These are phyloP conservation scores for Adineta ricciae DNA, from an alignment of 2,888 invertebrate genomes.

Conservation along the genomic window DNA sequence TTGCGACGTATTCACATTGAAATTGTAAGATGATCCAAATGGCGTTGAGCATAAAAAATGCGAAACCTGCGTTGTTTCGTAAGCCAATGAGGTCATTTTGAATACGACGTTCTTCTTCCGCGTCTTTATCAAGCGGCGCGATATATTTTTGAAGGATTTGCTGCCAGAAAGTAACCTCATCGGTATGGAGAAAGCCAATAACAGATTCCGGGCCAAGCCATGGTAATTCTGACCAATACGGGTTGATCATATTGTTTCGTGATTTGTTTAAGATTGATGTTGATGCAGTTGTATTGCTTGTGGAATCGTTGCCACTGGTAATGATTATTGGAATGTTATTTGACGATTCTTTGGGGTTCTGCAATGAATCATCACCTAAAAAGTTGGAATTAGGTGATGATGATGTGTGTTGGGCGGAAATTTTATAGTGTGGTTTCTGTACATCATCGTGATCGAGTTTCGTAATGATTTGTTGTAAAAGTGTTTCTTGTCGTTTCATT, in stretches of 20 bases:
- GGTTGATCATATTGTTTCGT: conserved; percentile 75
- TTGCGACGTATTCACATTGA: conserved; percentile 33
- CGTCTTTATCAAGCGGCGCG: conserved; percentile 80
- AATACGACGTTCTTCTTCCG: conserved; percentile 53
- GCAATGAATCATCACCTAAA: neutral
- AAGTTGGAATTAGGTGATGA: neutral
- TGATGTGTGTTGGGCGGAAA: neutral
- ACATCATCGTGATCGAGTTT: conserved; percentile 17
- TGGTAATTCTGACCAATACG: conserved; percentile 81
- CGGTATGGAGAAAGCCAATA: conserved; percentile 45
- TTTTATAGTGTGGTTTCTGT: neutral
- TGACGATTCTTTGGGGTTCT: neutral
- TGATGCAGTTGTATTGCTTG: neutral
- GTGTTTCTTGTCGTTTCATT: conserved; percentile 23
- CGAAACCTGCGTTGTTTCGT: conserved; percentile 64
- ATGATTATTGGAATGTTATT: neutral
- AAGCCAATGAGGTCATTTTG: conserved; percentile 65
- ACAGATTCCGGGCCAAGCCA: conserved; percentile 59
- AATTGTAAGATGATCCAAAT: conserved; percentile 76
- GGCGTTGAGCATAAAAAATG: conserved; percentile 92
- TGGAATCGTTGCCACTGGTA: neutral
- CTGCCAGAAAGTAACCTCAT: conserved; percentile 82
- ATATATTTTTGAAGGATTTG: conserved; percentile 80
- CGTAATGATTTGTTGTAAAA: conserved; percentile 20
- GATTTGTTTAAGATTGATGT: neutral